A percentile compares a stretch with the other conserved stretches of the same genome.
These are phyloP conservation scores for Pegoplata infirma DNA, from an alignment of 2,888 invertebrate species.

Conservation along the genomic window DNA sequence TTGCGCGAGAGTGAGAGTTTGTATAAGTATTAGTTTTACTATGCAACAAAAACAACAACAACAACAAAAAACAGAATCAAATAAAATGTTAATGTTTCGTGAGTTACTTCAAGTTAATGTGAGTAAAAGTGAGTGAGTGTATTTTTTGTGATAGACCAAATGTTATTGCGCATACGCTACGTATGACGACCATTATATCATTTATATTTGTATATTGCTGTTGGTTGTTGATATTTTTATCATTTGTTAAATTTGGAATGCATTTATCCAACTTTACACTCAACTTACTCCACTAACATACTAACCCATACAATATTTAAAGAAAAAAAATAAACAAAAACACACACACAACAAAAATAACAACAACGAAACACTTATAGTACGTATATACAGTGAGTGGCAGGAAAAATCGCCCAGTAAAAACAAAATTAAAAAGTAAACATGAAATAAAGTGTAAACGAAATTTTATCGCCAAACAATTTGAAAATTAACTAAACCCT, in stretches of 20 bases:
- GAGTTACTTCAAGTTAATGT: slow-evolving; percentile 46
- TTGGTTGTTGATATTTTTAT: too few relatives aligned
- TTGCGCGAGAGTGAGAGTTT: slow-evolving; percentile 37
- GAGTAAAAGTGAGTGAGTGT: slow-evolving; percentile 47
- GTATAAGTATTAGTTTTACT: background rate
- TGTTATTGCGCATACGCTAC: slow-evolving; percentile 63
- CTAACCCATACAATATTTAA: slow-evolving; percentile 64
- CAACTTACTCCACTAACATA: slow-evolving; percentile 66
- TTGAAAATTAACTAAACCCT: too few relatives aligned
- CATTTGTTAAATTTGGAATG: slow-evolving; percentile 45
- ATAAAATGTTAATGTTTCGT: slow-evolving; percentile 3
- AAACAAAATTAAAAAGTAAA: too few relatives aligned
- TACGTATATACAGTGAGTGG: background rate
- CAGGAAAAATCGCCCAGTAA: too few relatives aligned
- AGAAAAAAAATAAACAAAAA: background rate
- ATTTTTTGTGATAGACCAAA: too few relatives aligned
- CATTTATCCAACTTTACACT: slow-evolving; percentile 51
- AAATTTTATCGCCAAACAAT: too few relatives aligned
- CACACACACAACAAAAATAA: background rate
- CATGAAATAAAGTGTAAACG: too few relatives aligned
- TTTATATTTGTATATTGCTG: background rate
- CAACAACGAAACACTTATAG: background rate
- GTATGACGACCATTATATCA: slow-evolving; percentile 24
- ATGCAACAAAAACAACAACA: slow-evolving; percentile 6
- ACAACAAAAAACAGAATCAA: background rate